Evolutionary conservation across 1,140 invertebrate species (phyloP).

Genomic region (Bombus terrestris): DNA sequence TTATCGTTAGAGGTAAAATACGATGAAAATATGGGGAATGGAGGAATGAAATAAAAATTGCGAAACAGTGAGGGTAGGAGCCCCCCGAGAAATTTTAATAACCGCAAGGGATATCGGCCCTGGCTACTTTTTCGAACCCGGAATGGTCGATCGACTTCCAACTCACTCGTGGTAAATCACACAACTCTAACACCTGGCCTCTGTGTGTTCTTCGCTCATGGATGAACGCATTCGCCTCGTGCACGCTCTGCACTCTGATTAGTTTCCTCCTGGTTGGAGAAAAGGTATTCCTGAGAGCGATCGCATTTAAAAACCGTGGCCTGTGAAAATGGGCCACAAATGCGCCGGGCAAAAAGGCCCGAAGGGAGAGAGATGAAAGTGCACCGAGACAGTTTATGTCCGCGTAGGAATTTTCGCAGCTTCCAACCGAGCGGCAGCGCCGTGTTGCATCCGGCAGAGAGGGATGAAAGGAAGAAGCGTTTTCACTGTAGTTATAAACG

Average conservation of each 20-base stretch:
- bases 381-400: constrained; percentile 26
- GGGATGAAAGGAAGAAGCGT: constrained; percentile 10
- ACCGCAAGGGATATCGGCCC: constrained; percentile 13
- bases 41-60: not conserved
- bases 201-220: constrained; percentile 28
- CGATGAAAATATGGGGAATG: not conserved
- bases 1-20: not conserved
- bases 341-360: constrained; percentile 11
- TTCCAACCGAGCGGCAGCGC: not conserved
- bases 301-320: constrained; percentile 59
- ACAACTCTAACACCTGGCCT: constrained; percentile 58
- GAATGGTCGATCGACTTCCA: constrained; percentile 59
- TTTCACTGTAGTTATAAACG: not conserved
- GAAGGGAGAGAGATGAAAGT: constrained; percentile 24
- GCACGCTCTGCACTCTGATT: constrained; percentile 52
- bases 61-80: not conserved
- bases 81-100: constrained; percentile 65
- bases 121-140: constrained; percentile 2
- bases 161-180: constrained; percentile 58
- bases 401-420: constrained; percentile 9
- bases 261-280: constrained; percentile 52
- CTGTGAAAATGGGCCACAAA: constrained; percentile 54
- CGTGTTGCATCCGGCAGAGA: not conserved
- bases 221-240: constrained; percentile 43
- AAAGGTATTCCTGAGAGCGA: constrained; percentile 49